Base-by-base conservation (phyloP, 2,113 vertebrate species). In the Corythaixoides concolor region DNA sequence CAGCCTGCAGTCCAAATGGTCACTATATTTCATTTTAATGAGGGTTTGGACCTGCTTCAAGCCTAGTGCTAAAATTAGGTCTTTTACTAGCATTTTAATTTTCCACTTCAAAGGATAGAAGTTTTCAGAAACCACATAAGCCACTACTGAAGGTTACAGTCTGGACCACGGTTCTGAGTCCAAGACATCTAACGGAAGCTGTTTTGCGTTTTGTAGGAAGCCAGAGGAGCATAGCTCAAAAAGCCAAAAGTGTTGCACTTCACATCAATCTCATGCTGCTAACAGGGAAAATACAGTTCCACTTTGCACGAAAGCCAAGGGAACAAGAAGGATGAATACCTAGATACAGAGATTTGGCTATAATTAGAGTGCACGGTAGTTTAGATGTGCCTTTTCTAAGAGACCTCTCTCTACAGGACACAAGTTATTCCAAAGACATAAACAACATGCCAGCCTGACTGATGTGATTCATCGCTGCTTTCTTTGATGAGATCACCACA, bases 51-150 rank as follows among this genome's bases (percentile, higher is more conserved):
- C 22, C 33, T 37, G 69, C 56, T 95, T 94, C 86, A 92, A 94
- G 68, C 43, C 58, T 45, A 62, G 56, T 68, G 78, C 92, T 95
- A 94, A 93, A 96, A 88, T 93, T 90, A 96, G 78, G 15, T 56
- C 58, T 85, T 93, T 94, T 75, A 92, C 73, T 66, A 92, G 83
- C 30, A 90, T 95, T 94, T 89, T 68, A 72, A 87, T 91, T 96
- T 94, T 73, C 68, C 73, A 76, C 58, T 86, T 94, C 86, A 93
- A 96, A 93, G 86, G 70, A 53, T 72, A 69, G 58, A 78, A 72
- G 43, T 75, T 94, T 88, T 75, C 68, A 96, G 76, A 95, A 94
- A 86, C 60, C 80, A 23, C 16, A 2, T 43, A 87, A 97, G 60
- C 52, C 83, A 50, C 80, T 84, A 59, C 76, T 60, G 80, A 94